phyloP scores from a whole-genome alignment of 1,140 invertebrate genomes.

The Mercenaria mercenaria region DNA sequence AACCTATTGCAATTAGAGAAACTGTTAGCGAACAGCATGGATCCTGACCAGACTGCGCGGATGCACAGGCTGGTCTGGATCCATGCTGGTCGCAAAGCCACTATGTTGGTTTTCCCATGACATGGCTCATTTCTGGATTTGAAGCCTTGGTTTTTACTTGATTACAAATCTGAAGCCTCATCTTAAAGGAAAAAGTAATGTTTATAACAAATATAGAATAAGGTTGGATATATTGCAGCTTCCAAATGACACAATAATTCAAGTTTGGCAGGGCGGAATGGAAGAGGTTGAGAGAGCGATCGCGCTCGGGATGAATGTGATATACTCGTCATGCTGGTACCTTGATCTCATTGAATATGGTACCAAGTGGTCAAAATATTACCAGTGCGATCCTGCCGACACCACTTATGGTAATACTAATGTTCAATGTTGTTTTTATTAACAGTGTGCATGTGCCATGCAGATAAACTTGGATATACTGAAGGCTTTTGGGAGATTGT shows the following conservation, averaged over 20 bases:
- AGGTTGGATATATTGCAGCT: slow-evolving; percentile 74
- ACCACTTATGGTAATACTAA: slow-evolving; percentile 82
- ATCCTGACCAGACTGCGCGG: too few relatives aligned
- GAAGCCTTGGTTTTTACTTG: too few relatives aligned
- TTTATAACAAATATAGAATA: too few relatives aligned
- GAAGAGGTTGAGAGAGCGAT: slow-evolving; percentile 81
- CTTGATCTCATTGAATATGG: slow-evolving; percentile 84
- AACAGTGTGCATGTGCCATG: background rate
- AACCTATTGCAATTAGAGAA: too few relatives aligned
- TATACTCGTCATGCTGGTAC: slow-evolving; percentile 85
- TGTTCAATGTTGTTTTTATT: background rate
- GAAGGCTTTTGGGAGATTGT: too few relatives aligned
- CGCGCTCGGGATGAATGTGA: slow-evolving; percentile 79
- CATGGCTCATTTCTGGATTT: too few relatives aligned
- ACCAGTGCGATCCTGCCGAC: slow-evolving; percentile 86
- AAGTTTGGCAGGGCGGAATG: slow-evolving; percentile 84
- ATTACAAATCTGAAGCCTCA: too few relatives aligned
- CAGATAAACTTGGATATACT: background rate
- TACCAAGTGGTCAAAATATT: slow-evolving; percentile 85
- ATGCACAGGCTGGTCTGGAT: too few relatives aligned
- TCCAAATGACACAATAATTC: slow-evolving; percentile 83
- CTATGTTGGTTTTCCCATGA: too few relatives aligned
- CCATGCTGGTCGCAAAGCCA: too few relatives aligned
- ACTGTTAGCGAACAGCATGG: too few relatives aligned
- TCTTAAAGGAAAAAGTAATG: too few relatives aligned